Conservation (phyloP, 2,888 invertebrate genomes). For the Chrysolina americana region DNA sequence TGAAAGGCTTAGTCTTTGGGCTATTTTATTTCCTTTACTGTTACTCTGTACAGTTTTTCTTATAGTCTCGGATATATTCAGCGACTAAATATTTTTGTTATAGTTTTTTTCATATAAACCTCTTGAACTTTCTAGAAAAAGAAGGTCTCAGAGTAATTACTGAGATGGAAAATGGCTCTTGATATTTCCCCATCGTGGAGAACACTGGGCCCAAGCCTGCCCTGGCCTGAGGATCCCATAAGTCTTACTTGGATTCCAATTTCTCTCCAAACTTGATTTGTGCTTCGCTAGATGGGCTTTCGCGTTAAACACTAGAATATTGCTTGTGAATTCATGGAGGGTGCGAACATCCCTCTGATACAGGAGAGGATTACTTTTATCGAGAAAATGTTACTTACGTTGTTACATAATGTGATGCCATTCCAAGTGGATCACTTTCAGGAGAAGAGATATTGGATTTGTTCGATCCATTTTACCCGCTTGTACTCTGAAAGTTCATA, state of each 20-base stretch:
- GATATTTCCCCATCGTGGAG: neutral
- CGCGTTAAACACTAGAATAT: slow-evolving; percentile 10
- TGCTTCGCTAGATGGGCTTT: slow-evolving; percentile 4
- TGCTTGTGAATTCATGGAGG: slow-evolving; percentile 5
- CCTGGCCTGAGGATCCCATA: neutral
- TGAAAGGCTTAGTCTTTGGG: too few species aligned
- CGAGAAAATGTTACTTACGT: slow-evolving; percentile 10
- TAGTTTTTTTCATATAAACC: too few species aligned
- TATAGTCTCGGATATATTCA: too few species aligned
- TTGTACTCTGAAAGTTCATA: neutral
- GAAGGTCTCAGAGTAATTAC: too few species aligned
- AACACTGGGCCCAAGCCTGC: neutral
- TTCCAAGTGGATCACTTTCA: neutral
- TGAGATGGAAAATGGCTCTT: too few species aligned
- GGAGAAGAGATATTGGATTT: neutral
- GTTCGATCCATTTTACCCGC: neutral
- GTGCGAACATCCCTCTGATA: neutral
- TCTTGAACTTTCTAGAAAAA: too few species aligned
- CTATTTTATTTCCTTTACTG: too few species aligned
- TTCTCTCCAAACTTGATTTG: slow-evolving; percentile 16
- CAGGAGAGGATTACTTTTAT: slow-evolving; percentile 3
- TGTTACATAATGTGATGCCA: neutral
- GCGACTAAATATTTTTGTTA: too few species aligned
- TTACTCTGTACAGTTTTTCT: too few species aligned
- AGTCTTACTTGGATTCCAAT: slow-evolving; percentile 8